Percentiles rank a stretch among this genome's conserved stretches.
Evolutionary conservation across 2,113 vertebrate species (phyloP).

Genomic region (Passer domesticus): DNA sequence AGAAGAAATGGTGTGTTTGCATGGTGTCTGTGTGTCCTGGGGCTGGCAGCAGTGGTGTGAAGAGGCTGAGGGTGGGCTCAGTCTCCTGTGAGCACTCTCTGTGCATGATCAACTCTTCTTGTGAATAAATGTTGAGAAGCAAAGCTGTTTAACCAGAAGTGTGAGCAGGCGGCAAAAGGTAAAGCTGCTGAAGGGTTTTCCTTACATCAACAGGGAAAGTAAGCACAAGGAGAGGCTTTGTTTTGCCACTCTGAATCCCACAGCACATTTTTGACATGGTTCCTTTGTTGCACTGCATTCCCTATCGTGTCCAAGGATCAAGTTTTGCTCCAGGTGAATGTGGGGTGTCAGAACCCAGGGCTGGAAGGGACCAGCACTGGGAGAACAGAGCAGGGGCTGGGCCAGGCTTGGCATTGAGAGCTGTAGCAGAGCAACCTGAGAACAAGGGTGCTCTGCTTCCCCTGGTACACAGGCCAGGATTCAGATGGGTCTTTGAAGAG

Average conservation of each 20-base stretch:
- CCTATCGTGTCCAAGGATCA: neutral
- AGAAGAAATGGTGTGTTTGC: neutral
- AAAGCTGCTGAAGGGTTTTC: neutral
- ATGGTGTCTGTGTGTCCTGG: neutral
- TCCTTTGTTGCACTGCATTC: neutral
- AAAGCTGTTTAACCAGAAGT: neutral
- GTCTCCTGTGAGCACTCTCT: neutral
- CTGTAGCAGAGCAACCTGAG: neutral
- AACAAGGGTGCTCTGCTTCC: neutral
- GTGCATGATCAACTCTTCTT: neutral
- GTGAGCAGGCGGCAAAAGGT: neutral
- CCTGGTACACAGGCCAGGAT: neutral
- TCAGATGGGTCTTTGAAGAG: neutral
- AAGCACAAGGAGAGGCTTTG: neutral
- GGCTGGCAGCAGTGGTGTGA: neutral
- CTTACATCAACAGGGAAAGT: neutral
- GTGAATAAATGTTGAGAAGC: neutral
- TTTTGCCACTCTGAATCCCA: neutral
- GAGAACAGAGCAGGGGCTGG: neutral
- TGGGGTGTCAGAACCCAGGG: neutral
- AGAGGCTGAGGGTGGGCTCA: neutral
- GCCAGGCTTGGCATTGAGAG: neutral
- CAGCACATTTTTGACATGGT: rapidly evolving
- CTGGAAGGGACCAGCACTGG: neutral
- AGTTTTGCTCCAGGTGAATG: neutral